Percentiles rank a stretch among this genome's conserved stretches.
Conservation (phyloP, 2,113 vertebrate species). For the Cepphus grylle region DNA sequence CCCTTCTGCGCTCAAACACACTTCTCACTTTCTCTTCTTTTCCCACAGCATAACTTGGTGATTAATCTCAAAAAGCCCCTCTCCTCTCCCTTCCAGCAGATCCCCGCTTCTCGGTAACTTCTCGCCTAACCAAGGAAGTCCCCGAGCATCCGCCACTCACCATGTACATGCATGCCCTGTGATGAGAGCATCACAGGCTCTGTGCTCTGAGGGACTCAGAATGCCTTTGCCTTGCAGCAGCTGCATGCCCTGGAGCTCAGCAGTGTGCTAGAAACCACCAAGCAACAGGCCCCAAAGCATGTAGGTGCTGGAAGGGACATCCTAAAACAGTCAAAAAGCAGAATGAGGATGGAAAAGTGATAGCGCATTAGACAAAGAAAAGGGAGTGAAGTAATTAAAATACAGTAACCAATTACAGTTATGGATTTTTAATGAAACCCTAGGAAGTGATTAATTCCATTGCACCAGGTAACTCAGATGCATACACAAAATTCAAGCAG, state of each 20-base stretch:
- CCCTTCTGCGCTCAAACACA: neutral
- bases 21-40: neutral
- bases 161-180: neutral
- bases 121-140: neutral
- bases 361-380: neutral
- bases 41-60: rapidly evolving
- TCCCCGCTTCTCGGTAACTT: neutral
- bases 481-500: neutral
- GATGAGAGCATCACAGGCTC: slow-evolving; percentile 4
- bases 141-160: neutral
- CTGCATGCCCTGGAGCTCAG: neutral
- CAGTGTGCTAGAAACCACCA: neutral
- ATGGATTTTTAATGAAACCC: neutral
- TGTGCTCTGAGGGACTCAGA: slow-evolving; percentile 1
- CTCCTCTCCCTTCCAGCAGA: neutral
- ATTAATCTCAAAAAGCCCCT: neutral
- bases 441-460: neutral
- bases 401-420: neutral
- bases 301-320: slow-evolving; percentile 23
- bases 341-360: slow-evolving; percentile 32
- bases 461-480: neutral
- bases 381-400: neutral
- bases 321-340: slow-evolving; percentile 33
- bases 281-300: neutral
- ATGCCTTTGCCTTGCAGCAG: neutral